These are phyloP conservation scores for Heterodera schachtii DNA, from an alignment of 1,140 invertebrate genomes.

Conservation along the genomic window DNA sequence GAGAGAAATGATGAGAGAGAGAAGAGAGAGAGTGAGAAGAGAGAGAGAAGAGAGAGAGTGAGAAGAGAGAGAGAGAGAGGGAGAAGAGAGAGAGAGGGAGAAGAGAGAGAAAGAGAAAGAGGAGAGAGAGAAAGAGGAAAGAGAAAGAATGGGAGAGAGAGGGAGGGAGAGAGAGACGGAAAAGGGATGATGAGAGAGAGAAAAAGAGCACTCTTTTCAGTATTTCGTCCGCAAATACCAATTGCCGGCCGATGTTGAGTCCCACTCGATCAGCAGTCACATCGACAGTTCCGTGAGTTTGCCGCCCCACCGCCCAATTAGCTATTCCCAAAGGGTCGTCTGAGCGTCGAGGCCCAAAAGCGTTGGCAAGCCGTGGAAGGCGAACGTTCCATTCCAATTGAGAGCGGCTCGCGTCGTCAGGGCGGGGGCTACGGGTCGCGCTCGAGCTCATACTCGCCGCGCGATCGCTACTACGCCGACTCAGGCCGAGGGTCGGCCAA, in stretches of 20 bases:
- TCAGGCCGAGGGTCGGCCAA: constrained; percentile 30
- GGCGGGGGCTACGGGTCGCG: constrained; percentile 37
- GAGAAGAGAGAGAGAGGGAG: no score
- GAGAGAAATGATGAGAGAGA: no score
- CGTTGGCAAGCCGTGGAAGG: constrained; percentile 52
- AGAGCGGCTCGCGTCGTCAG: constrained; percentile 44
- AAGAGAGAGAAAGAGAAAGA: no score
- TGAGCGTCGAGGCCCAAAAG: constrained; percentile 61
- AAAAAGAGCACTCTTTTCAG: neutral
- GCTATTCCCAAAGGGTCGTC: constrained; percentile 52
- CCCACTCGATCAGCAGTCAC: constrained; percentile 49
- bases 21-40: no score
- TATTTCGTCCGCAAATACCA: constrained; percentile 65
- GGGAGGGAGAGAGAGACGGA: no score
- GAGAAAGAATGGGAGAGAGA: no score
- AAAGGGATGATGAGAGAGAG: neutral
- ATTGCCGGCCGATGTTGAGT: constrained; percentile 59
- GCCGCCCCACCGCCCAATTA: neutral
- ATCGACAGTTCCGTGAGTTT: constrained; percentile 53
- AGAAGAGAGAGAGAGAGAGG: no score
- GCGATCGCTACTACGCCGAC: constrained; percentile 53
- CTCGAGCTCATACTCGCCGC: constrained; percentile 54
- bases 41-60: no score
- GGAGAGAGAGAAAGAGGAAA: no score
- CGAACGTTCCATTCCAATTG: constrained; percentile 61